Evolutionary conservation across 2,113 vertebrate species (phyloP).

Genomic region (Eulemur macaco): DNA sequence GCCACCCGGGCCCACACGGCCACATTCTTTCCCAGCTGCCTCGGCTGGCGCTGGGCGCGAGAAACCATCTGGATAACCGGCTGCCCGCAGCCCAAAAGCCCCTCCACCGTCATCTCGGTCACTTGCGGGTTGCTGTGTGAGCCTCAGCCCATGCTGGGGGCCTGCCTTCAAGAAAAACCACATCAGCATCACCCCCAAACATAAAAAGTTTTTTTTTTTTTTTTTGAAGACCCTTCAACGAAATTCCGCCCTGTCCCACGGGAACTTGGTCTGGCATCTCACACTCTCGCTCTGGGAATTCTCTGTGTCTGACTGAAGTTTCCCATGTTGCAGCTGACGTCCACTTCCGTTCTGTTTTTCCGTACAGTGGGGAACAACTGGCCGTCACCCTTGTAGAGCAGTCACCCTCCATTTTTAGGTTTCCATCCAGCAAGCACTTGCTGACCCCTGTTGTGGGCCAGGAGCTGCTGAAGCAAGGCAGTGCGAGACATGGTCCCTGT

Average conservation of each 20-base stretch:
- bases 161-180: constrained; percentile 17
- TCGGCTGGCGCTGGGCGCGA: not conserved
- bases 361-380: not conserved
- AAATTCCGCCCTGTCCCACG: constrained; percentile 41
- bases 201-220: constrained; percentile 4
- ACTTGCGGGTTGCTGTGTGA: not conserved
- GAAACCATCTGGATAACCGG: not conserved
- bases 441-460: not conserved
- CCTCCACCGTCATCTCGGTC: not conserved
- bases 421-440: not conserved
- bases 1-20: not conserved
- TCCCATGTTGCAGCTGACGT: constrained; percentile 25
- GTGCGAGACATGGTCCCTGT: not conserved
- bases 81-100: not conserved
- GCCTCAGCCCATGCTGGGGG: not conserved
- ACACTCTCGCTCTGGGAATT: constrained; percentile 29
- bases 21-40: not conserved
- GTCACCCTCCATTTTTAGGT: not conserved
- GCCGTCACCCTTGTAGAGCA: not conserved
- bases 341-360: constrained; percentile 28
- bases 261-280: constrained; percentile 26
- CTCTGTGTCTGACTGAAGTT: constrained; percentile 38
- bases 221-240: constrained; percentile 17
- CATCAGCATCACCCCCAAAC: not conserved
- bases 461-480: not conserved